These are phyloP conservation scores for Lampris megalopsis DNA, from an alignment of 2,113 vertebrate species.

Conservation along the genomic window DNA sequence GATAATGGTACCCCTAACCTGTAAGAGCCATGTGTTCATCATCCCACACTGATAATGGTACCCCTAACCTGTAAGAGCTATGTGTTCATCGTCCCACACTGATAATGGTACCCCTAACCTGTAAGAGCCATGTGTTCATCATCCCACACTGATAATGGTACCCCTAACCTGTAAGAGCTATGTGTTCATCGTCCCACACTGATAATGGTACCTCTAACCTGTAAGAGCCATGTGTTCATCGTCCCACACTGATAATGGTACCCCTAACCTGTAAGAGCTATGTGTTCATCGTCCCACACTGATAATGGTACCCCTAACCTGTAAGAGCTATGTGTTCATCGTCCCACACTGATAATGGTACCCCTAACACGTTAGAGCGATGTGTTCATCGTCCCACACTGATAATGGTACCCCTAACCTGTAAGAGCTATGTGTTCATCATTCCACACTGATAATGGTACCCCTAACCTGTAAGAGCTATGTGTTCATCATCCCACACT, in stretches of 20 bases:
- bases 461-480: background rate
- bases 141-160: constrained; percentile 17
- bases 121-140: constrained; percentile 16
- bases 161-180: background rate
- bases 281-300: constrained; percentile 27
- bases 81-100: constrained; percentile 27
- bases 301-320: background rate
- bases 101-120: background rate
- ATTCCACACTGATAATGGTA: constrained; percentile 26
- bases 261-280: background rate
- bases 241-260: constrained; percentile 17
- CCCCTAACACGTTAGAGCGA: background rate
- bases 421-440: constrained; percentile 17
- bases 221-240: constrained; percentile 16
- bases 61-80: background rate
- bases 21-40: constrained; percentile 16
- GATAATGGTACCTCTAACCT: background rate
- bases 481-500: constrained; percentile 27
- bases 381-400: constrained; percentile 27
- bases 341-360: constrained; percentile 17
- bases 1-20: background rate
- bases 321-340: constrained; percentile 17
- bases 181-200: constrained; percentile 27
- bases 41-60: constrained; percentile 17
- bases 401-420: background rate